These are phyloP conservation scores for Nephrotoma guestfalica DNA, from an alignment of 2,888 invertebrate genomes.

Conservation along the genomic window DNA sequence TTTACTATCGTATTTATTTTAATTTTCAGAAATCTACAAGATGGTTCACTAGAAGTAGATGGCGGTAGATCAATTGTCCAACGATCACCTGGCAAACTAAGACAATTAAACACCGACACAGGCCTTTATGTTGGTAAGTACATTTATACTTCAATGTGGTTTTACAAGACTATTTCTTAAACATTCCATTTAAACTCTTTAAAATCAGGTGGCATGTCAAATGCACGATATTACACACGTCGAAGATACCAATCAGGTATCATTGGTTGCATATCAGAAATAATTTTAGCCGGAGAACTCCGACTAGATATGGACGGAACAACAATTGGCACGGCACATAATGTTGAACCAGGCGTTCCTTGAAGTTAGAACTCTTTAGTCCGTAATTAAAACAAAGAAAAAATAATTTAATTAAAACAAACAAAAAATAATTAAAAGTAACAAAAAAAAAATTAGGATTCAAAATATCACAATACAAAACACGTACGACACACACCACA, in stretches of 20 bases:
- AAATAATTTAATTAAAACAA: background rate
- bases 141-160: background rate
- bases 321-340: slow-evolving; percentile 30
- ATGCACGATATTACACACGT: slow-evolving; percentile 53
- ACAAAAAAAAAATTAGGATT: background rate
- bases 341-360: slow-evolving; percentile 32
- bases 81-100: slow-evolving; percentile 70
- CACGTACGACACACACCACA: background rate
- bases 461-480: background rate
- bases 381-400: background rate
- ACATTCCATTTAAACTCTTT: background rate
- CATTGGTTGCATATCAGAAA: slow-evolving; percentile 69
- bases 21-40: slow-evolving; percentile 58
- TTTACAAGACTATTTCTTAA: background rate
- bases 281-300: slow-evolving; percentile 65
- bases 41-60: slow-evolving; percentile 80
- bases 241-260: slow-evolving; percentile 61
- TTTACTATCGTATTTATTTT: too few species aligned
- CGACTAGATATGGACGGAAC: slow-evolving; percentile 46
- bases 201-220: slow-evolving; percentile 60
- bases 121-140: slow-evolving; percentile 75
- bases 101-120: slow-evolving; percentile 73
- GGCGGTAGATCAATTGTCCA: slow-evolving; percentile 66
- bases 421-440: background rate
- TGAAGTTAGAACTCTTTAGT: slow-evolving; percentile 19